Base-by-base conservation (phyloP, 2,888 invertebrate species). In the Seira ritae region DNA sequence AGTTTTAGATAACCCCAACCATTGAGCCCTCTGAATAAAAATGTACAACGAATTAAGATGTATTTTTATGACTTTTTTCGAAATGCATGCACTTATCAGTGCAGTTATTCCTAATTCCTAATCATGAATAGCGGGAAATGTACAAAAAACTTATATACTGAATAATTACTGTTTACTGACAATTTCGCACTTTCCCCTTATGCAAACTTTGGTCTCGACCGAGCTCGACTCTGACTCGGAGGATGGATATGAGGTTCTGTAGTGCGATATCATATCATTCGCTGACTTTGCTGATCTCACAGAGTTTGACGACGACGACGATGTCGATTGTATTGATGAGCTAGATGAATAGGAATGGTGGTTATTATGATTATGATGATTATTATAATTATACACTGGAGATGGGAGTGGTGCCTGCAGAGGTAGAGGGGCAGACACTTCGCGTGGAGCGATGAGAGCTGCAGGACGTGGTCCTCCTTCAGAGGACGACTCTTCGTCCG, bases 161-260 rank as follows among this genome's bases (percentile, higher is more conserved):
- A n/a, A n/a, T n/a, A n/a, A n/a, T n/a, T 86, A 85, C 55, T 87
- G 80, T 31, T 80, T 85, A 42, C 87, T 83, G n/a, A 89, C 88
- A 69, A 87, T 77, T 84, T 87, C 76, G 66, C 89, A 89, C 19
- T 86, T 86, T 73, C 89, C 89, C 66, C 85, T 76, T 15, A 89
- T 79, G 46, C 89, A 89, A 8, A 89, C 89, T 74, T 78, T 85
- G 17, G 89, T 78, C 79, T 89, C 89, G 15, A 86, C 77, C 15
- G 88, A 85, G 24, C 74, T 68, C 23, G 77, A 69, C 62, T 68
- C 75, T 3, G 75, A 75, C 3, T 74, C 68, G 10, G 80, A 55
- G 1, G 60, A 37, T n/a, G n/a, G n/a, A 67, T 17, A 75, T 0
- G 80, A 81, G 0, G 80, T 81, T 10, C 31, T 37, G 37, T 81